Percentiles rank a stretch among this genome's conserved stretches.
Evolutionary conservation across 2,888 invertebrate species (phyloP).

Genomic region (Calameuta filiformis): DNA sequence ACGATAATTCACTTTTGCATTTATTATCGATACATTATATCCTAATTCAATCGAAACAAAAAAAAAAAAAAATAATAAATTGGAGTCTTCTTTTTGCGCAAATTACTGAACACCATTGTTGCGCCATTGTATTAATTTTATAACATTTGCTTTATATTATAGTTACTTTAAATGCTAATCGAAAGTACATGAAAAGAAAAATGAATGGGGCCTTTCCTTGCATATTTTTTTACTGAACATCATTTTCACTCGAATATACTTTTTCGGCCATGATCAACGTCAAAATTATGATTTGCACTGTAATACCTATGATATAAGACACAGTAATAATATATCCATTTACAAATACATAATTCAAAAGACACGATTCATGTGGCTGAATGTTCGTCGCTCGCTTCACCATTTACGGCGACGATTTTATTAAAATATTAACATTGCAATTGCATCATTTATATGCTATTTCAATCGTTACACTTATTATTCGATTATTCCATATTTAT

Average conservation of each 20-base stretch:
- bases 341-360: slow-evolving; percentile 49
- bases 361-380: slow-evolving; percentile 55
- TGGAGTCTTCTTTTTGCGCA: slow-evolving; percentile 26
- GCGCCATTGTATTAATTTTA: neutral
- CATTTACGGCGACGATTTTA: slow-evolving; percentile 50
- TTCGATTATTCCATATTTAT: slow-evolving; percentile 50
- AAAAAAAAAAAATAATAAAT: slow-evolving; percentile 22
- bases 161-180: neutral
- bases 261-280: slow-evolving; percentile 16
- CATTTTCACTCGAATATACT: slow-evolving; percentile 16
- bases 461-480: slow-evolving; percentile 41
- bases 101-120: slow-evolving; percentile 41
- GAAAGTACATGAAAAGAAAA: neutral
- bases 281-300: slow-evolving; percentile 29
- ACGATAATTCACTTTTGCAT: slow-evolving; percentile 40
- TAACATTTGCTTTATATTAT: neutral
- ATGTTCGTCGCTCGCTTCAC: slow-evolving; percentile 50
- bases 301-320: slow-evolving; percentile 32
- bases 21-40: slow-evolving; percentile 47
- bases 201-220: neutral
- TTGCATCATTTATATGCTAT: slow-evolving; percentile 48
- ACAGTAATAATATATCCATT: slow-evolving; percentile 40
- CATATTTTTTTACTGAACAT: slow-evolving; percentile 17
- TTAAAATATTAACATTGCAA: slow-evolving; percentile 64
- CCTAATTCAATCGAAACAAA: slow-evolving; percentile 40